phyloP scores from a whole-genome alignment of 2,888 invertebrate species.

The Onchidella celtica region DNA sequence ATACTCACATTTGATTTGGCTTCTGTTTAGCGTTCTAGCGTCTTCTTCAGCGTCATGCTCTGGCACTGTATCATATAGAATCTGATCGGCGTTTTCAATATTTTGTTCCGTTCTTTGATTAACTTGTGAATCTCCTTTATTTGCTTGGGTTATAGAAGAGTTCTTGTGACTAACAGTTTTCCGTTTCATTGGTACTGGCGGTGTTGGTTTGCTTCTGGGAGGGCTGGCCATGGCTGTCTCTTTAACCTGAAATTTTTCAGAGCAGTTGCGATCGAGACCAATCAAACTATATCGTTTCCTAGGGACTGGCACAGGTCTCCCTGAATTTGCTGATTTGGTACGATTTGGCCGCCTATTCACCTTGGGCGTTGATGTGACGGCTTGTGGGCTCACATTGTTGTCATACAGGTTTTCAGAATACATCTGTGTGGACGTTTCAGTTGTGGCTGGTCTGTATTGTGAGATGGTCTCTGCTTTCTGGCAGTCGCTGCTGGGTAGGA shows the following conservation, averaged over 20 bases:
- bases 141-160: not conserved
- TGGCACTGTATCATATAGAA: not conserved
- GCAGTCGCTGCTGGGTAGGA: not conserved
- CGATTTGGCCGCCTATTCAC: not conserved
- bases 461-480: not conserved
- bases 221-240: too few relatives aligned
- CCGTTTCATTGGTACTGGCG: constrained; percentile 28
- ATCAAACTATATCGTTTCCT: constrained; percentile 7
- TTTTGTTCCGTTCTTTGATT: not conserved
- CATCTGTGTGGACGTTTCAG: not conserved
- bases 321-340: not conserved
- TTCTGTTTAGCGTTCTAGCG: too few relatives aligned
- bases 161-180: constrained; percentile 1
- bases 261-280: not conserved
- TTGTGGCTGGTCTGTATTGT: not conserved
- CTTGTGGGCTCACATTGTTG: not conserved
- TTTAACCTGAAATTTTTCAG: too few relatives aligned
- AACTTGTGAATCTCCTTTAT: too few relatives aligned
- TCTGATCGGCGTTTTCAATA: not conserved
- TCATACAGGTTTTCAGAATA: not conserved
- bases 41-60: not conserved
- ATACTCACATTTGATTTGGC: too few relatives aligned
- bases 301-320: constrained; percentile 25
- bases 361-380: not conserved
- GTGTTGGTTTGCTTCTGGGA: not conserved